Base-by-base conservation (phyloP, 2,113 vertebrate species). In the Lipophrys pholis region DNA sequence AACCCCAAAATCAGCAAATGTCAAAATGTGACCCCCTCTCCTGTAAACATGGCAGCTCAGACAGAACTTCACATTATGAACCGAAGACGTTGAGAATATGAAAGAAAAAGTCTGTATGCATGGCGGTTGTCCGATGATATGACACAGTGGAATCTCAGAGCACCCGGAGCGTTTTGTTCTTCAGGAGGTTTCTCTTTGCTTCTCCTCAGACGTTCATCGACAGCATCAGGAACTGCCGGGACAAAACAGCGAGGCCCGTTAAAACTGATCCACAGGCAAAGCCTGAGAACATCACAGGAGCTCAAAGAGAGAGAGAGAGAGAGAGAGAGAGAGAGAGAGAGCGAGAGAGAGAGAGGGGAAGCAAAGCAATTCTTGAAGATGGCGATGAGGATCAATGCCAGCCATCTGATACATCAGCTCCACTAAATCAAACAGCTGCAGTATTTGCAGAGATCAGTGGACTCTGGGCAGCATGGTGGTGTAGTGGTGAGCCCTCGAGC, bases 121-220 rank as follows among this genome's bases (percentile, higher is more conserved):
- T 36, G 50, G 12, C 10, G 12, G 7, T 4, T 6, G 61, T n/a
- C 6, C 15, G 15, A 58, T 14, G 5, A 55, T 60, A 46, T 11
- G 60, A 41, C 41, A 48, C 6, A 6, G 36, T 15, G 38, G 36
- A 58, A 38, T 38, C 16, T 5, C 14, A 7, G 9, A 5, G 9
- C 5, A 7, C 35, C n/a, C 2, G 42, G 1, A 42, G 60, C 1
- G 6, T 16, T 84, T 66, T 63, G 73, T 74, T 87, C 73, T 82
- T 87, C 64, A 14, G 36, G 8, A 2, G 73, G 69, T 52, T 36
- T 42, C 12, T 8, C 16, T 3, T 61, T 3, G 57, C 58, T 11
- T n/a, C 56, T 74, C 70, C 57, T 94, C 87, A 95, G 40, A 94
- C 73, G 4, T 94, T 94, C 94, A 95, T 95, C 6, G 93, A 87